Percentiles rank a stretch among this genome's conserved stretches.
phyloP scores from a whole-genome alignment of 2,113 vertebrate species.

The Eretmodus cyanostictus region DNA sequence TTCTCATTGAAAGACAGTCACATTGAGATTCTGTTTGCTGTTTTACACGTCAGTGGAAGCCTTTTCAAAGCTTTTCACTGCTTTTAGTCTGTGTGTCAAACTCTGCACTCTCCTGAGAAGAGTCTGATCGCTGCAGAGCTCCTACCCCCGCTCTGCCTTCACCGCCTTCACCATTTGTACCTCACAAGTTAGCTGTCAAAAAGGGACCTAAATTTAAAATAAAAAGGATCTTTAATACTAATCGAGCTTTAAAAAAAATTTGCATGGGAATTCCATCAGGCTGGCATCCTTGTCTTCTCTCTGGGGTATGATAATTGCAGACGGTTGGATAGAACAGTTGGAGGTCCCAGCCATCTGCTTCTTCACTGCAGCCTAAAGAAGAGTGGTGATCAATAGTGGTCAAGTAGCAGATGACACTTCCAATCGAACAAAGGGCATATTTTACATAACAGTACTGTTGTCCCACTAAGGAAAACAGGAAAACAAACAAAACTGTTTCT shows the following conservation, averaged over 20 bases:
- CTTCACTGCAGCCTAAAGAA: background rate
- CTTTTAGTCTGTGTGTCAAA: constrained; percentile 49
- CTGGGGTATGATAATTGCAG: background rate
- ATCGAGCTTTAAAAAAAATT: background rate
- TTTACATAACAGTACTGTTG: constrained; percentile 22
- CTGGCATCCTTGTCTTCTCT: background rate
- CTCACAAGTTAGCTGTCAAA: background rate
- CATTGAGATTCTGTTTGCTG: constrained; percentile 66
- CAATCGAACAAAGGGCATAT: constrained; percentile 23
- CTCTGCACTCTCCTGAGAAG: constrained; percentile 32
- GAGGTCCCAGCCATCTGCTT: constrained; percentile 59
- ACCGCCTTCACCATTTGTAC: background rate
- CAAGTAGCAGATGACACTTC: constrained; percentile 50
- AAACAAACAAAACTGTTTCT: background rate
- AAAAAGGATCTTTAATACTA: background rate
- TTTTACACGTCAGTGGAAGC: constrained; percentile 71
- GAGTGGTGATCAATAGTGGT: constrained; percentile 52
- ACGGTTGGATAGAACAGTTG: constrained; percentile 19
- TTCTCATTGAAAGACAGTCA: constrained; percentile 69
- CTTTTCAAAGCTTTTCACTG: constrained; percentile 43
- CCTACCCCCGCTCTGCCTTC: background rate
- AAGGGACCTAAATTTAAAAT: background rate
- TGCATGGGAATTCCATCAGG: background rate
- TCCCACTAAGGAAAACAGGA: background rate
- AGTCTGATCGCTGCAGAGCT: background rate